A percentile compares a stretch with the other conserved stretches of the same genome.
Conservation (phyloP, 2,888 invertebrate species). For the Gordius sp. region DNA sequence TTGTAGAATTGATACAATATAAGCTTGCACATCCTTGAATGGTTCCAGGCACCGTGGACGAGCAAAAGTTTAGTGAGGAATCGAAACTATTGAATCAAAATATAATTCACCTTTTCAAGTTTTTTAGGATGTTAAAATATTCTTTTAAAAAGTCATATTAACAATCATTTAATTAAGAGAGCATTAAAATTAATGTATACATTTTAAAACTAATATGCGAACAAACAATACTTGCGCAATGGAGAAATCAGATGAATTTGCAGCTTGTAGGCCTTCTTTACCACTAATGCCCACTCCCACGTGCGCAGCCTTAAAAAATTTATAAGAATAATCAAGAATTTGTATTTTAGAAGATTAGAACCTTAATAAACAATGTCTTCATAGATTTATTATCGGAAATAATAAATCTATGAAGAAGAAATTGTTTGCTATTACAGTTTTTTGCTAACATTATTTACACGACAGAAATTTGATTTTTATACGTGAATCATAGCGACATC, state of each 20-base stretch:
- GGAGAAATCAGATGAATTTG: constrained; percentile 92
- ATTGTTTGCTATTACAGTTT: too few relatives aligned
- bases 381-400: too few relatives aligned
- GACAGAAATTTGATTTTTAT: too few relatives aligned
- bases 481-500: constrained; percentile 84
- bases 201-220: constrained; percentile 9
- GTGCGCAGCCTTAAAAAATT: constrained; percentile 44
- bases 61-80: constrained; percentile 62
- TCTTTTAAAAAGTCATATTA: not conserved
- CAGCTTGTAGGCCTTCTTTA: constrained; percentile 90
- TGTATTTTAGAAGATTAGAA: constrained; percentile 6
- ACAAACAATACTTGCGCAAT: constrained; percentile 46
- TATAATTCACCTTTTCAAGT: constrained; percentile 19
- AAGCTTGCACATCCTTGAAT: constrained; percentile 79
- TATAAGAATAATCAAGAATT: constrained; percentile 14
- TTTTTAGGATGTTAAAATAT: too few relatives aligned
- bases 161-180: too few relatives aligned
- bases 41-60: constrained; percentile 97
- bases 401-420: too few relatives aligned
- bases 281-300: constrained; percentile 93
- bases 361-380: not conserved
- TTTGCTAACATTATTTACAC: too few relatives aligned
- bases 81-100: constrained; percentile 47
- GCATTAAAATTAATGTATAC: not conserved
- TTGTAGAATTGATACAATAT: constrained; percentile 98